Evolutionary conservation across 2,888 invertebrate genomes (phyloP), one percentile per base, ranked within the genome.

Genomic region (Caenorhabditis drosophilae): DNA sequence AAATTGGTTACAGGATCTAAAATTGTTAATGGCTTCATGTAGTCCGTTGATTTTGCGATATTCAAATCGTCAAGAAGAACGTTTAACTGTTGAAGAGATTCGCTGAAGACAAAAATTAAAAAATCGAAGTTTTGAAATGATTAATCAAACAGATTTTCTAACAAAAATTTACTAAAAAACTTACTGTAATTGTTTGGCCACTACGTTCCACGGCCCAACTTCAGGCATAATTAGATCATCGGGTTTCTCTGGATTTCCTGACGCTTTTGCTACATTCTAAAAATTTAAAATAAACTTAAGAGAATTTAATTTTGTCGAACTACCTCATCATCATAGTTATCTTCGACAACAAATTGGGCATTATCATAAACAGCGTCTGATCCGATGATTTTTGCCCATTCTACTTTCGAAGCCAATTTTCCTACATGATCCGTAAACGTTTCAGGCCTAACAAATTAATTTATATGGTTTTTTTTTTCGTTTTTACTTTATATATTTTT

Each of bases 131-230:
- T 26, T 42, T 44, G n/a, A 18, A 7, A 11, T 40, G n/a, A n/a
- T n/a, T n/a, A n/a, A n/a, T n/a, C n/a, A n/a, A n/a, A n/a, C n/a
- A n/a, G n/a, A n/a, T n/a, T 31, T 31, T 31, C 12, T 12, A 12
- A 12, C 31, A 12, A 12, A 26, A 23, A 16, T 6, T 16, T 42
- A 42, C 20, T 31, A 18, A 45, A 34, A 25, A 16, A 42, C 72
- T 45, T 27, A 82, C 82, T 80, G 79, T 23, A 82, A 56, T 50
- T 69, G 59, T 55, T 81, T 81, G 7, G 81, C 82, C 4, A 82
- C 82, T 6, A 46, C 49, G n/a, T 77, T 77, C 82, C 82, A 82
- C 3, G 82, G 82, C 7, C 82, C 82, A 0, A 78, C 81, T 23
- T 73, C 77, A 1, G 79, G 80, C 6, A 67, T 67, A 11, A 70